Conservation (phyloP, 2,797 vertebrate species). For the Podargus strigoides region DNA sequence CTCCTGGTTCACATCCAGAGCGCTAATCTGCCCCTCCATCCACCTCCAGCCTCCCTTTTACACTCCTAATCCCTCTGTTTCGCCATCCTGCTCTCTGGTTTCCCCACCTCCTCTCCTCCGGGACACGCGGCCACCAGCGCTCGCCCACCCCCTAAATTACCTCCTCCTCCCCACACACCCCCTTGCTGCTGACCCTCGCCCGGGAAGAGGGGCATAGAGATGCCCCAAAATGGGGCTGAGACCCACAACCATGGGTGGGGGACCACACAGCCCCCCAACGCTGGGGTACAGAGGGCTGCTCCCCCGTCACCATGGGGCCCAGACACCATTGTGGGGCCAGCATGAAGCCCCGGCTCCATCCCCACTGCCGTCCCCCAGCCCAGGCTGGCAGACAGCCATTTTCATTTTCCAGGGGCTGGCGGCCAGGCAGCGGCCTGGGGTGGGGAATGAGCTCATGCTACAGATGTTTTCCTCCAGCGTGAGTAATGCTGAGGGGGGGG, state of each 20-base stretch:
- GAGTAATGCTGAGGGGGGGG: not conserved
- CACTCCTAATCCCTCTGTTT: not conserved
- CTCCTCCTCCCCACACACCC: not conserved
- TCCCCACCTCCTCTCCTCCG: not conserved
- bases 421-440: not conserved
- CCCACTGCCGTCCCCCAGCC: not conserved
- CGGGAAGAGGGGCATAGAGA: not conserved
- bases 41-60: not conserved
- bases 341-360: not conserved
- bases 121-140: fast-evolving
- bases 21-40: fast-evolving
- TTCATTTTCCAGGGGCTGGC: conserved; percentile 38
- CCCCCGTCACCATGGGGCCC: not conserved
- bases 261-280: not conserved
- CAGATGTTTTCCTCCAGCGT: conserved; percentile 61
- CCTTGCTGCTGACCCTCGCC: fast-evolving
- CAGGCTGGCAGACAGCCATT: not conserved
- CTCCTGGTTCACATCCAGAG: not conserved
- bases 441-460: conserved; percentile 49
- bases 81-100: not conserved
- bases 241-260: fast-evolving
- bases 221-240: not conserved
- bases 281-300: not conserved
- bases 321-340: not conserved
- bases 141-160: not conserved